Evolutionary conservation across 2,797 vertebrate species (phyloP).

Genomic region (Apogon talboti): DNA sequence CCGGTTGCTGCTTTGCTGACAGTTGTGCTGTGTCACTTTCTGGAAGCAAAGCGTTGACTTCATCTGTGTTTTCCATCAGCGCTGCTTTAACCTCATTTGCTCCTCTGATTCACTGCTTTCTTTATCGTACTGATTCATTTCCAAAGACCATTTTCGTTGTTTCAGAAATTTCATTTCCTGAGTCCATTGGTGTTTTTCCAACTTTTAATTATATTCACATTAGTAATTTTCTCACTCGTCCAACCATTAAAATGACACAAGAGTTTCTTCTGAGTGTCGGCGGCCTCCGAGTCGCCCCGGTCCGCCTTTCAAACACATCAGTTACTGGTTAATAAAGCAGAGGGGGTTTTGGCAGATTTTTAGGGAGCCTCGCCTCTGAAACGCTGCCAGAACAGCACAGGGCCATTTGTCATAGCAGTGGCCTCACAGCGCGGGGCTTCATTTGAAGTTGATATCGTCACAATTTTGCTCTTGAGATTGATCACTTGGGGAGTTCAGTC

Average conservation of each 20-base stretch:
- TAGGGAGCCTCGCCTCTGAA: constrained; percentile 19
- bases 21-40: constrained; percentile 53
- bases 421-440: constrained; percentile 26
- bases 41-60: constrained; percentile 36
- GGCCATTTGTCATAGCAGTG: constrained; percentile 45
- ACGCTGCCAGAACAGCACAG: constrained; percentile 22
- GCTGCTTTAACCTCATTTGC: constrained; percentile 32
- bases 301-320: constrained; percentile 30
- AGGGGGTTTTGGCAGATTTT: constrained; percentile 33
- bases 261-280: background rate
- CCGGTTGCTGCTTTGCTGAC: constrained; percentile 25
- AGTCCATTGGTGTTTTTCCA: constrained; percentile 19
- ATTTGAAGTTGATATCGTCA: constrained; percentile 27
- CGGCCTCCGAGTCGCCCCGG: constrained; percentile 8
- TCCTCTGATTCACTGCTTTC: constrained; percentile 16
- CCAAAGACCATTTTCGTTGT: constrained; percentile 23
- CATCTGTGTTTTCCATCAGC: constrained; percentile 41
- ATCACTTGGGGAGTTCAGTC: constrained; percentile 19
- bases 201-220: constrained; percentile 22
- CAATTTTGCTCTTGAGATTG: constrained; percentile 35
- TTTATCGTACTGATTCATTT: constrained; percentile 33
- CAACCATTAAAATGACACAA: constrained; percentile 34
- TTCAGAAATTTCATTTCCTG: constrained; percentile 13
- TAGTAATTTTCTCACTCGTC: constrained; percentile 19
- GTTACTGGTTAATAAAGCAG: constrained; percentile 35